These are phyloP conservation scores for Cepaea nemoralis DNA, from an alignment of 1,140 invertebrate species.

Conservation along the genomic window DNA sequence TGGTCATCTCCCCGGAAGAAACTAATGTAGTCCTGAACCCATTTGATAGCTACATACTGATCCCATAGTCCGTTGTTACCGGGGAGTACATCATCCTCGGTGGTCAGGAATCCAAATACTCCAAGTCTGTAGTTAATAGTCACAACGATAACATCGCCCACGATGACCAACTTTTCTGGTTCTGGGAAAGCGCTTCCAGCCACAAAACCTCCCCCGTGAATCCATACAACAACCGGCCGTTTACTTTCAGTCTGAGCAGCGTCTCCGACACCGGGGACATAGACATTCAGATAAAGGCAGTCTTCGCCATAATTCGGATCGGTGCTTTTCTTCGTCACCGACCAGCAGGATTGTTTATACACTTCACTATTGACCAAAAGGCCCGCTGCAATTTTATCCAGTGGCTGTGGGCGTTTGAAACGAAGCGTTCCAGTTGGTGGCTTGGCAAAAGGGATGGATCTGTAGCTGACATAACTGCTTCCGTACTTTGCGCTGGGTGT, in stretches of 20 bases:
- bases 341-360: conserved; percentile 26
- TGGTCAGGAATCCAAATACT: conserved; percentile 86
- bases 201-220: conserved; percentile 49
- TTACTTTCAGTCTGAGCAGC: neutral
- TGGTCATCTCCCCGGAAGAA: conserved; percentile 89
- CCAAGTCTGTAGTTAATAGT: conserved; percentile 50
- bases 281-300: conserved; percentile 49
- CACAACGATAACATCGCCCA: conserved; percentile 45
- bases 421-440: conserved; percentile 20
- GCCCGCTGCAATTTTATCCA: neutral
- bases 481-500: neutral
- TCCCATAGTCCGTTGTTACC: conserved; percentile 96
- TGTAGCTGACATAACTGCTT: conserved; percentile 5
- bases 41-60: conserved; percentile 75
- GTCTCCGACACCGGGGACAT: conserved; percentile 22
- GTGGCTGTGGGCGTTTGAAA: conserved; percentile 18
- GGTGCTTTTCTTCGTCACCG: conserved; percentile 13
- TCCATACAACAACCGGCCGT: conserved; percentile 48
- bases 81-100: conserved; percentile 88
- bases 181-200: conserved; percentile 39
- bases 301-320: conserved; percentile 36
- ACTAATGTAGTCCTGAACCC: conserved; percentile 88
- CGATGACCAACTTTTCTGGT: conserved; percentile 14
- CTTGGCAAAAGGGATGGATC: conserved; percentile 17
- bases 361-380: neutral